Evolutionary conservation across 2,797 vertebrate species (phyloP).

Genomic region (Chelon auratus): DNA sequence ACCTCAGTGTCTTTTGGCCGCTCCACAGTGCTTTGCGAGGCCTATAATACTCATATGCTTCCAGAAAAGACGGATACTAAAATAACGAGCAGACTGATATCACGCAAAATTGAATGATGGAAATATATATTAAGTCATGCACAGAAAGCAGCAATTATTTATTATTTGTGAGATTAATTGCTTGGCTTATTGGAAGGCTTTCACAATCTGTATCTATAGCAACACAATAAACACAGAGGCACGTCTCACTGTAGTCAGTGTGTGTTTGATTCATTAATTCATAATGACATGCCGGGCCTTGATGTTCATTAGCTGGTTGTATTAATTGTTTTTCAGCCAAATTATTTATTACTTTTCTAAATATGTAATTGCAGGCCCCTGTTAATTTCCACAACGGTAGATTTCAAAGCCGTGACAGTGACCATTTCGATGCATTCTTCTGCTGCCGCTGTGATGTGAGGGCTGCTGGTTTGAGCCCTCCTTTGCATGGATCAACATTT

Average conservation of each 20-base stretch:
- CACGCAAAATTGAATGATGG: background rate
- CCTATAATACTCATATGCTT: background rate
- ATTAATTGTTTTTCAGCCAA: constrained; percentile 4
- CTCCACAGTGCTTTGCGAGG: background rate
- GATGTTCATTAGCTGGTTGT: constrained; percentile 5
- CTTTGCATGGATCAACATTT: no score
- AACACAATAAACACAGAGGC: background rate
- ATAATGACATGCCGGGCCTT: background rate
- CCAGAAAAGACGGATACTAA: background rate
- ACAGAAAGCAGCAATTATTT: background rate
- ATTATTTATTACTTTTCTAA: background rate
- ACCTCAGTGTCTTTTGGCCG: constrained; percentile 34
- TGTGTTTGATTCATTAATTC: constrained; percentile 5
- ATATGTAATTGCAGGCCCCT: background rate
- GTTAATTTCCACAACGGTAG: background rate
- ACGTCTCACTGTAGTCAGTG: background rate
- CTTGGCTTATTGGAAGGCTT: background rate
- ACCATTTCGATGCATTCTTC: constrained; percentile 1
- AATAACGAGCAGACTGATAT: background rate
- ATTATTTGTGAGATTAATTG: background rate
- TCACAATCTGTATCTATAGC: background rate
- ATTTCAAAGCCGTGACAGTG: background rate
- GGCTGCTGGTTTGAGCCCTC: no score
- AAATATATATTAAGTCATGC: background rate
- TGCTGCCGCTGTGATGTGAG: no score